phyloP scores from a whole-genome alignment of 2,888 invertebrate species.

The Agrenia bidenticulata region DNA sequence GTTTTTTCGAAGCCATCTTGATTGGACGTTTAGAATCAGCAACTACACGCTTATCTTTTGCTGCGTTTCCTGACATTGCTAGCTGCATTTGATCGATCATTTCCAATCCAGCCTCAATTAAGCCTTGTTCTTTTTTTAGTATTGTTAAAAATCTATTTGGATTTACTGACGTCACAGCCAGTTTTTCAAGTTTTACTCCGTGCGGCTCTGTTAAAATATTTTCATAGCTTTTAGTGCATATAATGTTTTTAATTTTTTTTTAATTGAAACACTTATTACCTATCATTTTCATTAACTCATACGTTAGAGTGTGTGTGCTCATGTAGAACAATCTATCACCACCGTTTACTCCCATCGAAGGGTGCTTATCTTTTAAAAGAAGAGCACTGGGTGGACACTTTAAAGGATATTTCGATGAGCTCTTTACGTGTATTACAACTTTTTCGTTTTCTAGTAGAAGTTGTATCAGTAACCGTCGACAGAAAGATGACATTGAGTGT shows the following conservation, averaged over 20 bases:
- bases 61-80: conserved; percentile 82
- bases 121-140: conserved; percentile 42
- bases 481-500: conserved; percentile 79
- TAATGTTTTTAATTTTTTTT: background rate
- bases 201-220: conserved; percentile 39
- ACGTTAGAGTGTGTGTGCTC: conserved; percentile 42
- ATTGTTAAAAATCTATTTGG: conserved; percentile 33
- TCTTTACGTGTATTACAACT: conserved; percentile 70
- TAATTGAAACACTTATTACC: too few species aligned
- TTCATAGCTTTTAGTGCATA: background rate
- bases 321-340: conserved; percentile 49
- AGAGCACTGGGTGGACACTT: conserved; percentile 53
- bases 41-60: conserved; percentile 78
- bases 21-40: conserved; percentile 40
- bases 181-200: conserved; percentile 43
- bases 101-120: conserved; percentile 51
- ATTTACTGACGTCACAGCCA: conserved; percentile 34
- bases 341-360: conserved; percentile 54
- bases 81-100: conserved; percentile 58
- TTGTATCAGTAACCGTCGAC: conserved; percentile 80
- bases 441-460: conserved; percentile 83
- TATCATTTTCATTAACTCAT: conserved; percentile 46
- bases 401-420: conserved; percentile 51
- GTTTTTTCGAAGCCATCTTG: conserved; percentile 47
- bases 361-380: conserved; percentile 55